phyloP scores from a whole-genome alignment of 1,140 invertebrate species.

The Gryllus bimaculatus region DNA sequence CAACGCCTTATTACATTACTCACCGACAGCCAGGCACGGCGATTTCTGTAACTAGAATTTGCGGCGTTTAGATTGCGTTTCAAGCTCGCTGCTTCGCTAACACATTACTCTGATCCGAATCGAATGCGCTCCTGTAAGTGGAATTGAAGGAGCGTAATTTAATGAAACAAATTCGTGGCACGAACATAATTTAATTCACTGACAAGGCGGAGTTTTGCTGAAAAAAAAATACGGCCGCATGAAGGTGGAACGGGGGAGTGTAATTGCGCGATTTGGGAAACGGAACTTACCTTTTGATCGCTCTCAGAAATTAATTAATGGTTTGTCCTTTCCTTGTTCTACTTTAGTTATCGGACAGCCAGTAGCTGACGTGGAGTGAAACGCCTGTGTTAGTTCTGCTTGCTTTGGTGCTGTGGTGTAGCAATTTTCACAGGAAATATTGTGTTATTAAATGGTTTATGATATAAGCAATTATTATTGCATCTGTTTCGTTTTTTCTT shows the following conservation, averaged over 20 bases:
- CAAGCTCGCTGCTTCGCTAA: not conserved
- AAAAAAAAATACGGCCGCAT: not conserved
- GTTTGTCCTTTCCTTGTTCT: not conserved
- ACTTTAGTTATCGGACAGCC: not conserved
- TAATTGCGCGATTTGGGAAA: not conserved
- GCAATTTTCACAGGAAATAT: no score
- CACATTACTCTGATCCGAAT: not conserved
- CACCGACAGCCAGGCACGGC: not conserved
- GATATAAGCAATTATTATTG: no score
- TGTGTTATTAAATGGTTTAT: no score
- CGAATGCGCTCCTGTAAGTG: not conserved
- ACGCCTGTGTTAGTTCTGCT: not conserved
- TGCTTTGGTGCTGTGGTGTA: no score
- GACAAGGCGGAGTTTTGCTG: not conserved
- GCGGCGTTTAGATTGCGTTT: not conserved
- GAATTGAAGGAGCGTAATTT: not conserved
- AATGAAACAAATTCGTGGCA: not conserved
- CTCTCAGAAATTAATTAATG: conserved; percentile 2
- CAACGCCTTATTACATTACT: not conserved
- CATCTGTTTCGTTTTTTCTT: no score
- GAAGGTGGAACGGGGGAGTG: not conserved
- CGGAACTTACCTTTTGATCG: not conserved
- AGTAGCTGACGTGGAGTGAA: not conserved
- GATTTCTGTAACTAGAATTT: not conserved
- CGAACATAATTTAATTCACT: conserved; percentile 5